Evolutionary conservation across 2,113 vertebrate genomes (phyloP).

Genomic region (Edolisoma coerulescens): DNA sequence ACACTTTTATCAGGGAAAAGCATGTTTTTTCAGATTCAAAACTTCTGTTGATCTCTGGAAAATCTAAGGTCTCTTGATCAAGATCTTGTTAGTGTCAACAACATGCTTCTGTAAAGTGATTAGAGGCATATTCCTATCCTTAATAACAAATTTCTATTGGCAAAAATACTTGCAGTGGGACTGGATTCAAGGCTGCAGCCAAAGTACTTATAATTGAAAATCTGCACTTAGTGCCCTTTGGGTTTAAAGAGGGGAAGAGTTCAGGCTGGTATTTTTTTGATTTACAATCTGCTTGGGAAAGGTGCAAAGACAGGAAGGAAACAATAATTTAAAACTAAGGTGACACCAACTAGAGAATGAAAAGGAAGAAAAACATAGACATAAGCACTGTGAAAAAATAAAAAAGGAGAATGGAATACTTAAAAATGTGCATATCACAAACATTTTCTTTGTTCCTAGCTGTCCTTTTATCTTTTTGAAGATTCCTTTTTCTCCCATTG

Average conservation of each 20-base stretch:
- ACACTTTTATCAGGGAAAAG: not conserved
- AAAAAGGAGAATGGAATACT: not conserved
- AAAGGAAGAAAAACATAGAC: not conserved
- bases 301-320: not conserved
- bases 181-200: not conserved
- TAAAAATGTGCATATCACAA: not conserved
- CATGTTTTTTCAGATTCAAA: not conserved
- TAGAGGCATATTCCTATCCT: not conserved
- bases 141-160: not conserved
- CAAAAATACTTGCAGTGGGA: not conserved
- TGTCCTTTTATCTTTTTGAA: not conserved
- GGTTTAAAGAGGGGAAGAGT: not conserved
- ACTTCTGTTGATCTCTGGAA: not conserved
- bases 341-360: not conserved
- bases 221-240: not conserved
- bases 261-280: not conserved
- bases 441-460: not conserved
- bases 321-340: not conserved
- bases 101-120: not conserved
- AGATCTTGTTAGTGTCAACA: not conserved
- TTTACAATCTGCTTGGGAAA: not conserved
- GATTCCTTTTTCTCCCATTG: not conserved
- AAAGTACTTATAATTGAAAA: not conserved
- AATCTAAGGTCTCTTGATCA: not conserved
- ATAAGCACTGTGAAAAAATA: not conserved